Base-by-base conservation (phyloP, 2,113 vertebrate species). In the Myodes glareolus region DNA sequence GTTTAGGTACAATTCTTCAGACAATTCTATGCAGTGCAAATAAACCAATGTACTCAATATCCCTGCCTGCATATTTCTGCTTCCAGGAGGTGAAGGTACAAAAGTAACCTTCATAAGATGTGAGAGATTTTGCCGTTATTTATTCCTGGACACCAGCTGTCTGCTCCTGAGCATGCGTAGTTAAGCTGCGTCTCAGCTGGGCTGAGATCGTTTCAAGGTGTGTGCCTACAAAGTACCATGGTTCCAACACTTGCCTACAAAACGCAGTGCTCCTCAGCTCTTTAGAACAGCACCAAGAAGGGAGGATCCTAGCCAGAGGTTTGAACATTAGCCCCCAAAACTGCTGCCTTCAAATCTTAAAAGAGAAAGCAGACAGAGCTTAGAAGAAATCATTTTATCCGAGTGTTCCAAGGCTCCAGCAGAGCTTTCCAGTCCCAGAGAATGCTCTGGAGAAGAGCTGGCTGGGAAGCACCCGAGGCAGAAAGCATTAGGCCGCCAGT, bases 1-100 rank as follows among this genome's bases (percentile, higher is more conserved):
- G 47, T 84, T 96, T 94, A 23, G 76, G 90, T 89, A 70, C 63
- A 92, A 94, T 96, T 94, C 90, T 97, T 92, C 42, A 90, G 88
- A 91, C 92, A 95, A 96, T 86, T 96, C 36, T 33, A 86, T 29
- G 33, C 29, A 85, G 42, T 65, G 67, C 65, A 97, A 97, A 90
- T 29, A 89, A 92, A 77, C 33, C 85, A 96, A 89, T 6, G 36
- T 89, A 94, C 27, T 61, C 86, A 91, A 94, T 91, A 95, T 80
- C 39, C 87, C 67, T 95, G 90, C 68, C 55, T 17, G 13, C 4
- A 87, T 87, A 86, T 92, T 95, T 96, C 92, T 95, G 21, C 90
- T 94, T 94, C 72, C 91, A 80, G 88, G 61, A 76, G 50, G 36
- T 36, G 5, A 95, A 67, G 12, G 36, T 23, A 39, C 50, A 80